Base-by-base conservation (phyloP, 2,113 vertebrate genomes). In the Mustela lutreola region DNA sequence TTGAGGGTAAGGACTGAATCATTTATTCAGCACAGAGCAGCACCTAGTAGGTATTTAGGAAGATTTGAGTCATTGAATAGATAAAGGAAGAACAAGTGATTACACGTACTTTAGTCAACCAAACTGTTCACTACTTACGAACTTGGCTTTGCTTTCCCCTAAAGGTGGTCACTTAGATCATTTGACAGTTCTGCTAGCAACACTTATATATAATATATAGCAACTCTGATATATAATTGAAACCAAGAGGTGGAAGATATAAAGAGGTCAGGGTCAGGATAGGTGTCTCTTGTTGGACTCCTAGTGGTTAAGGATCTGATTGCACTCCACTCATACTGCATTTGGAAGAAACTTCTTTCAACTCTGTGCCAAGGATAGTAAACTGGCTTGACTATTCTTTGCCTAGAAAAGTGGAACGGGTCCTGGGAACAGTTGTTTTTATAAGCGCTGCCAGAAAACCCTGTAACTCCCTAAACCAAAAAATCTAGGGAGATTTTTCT, bases 291-390 rank as follows among this genome's bases (percentile, higher is more conserved):
- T 45, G 7, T 56, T 95, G 26, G 75, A 48, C 36, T 89, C 36
- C 21, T 62, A 36, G 48, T 63, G 83, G 87, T 82, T 67, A 56
- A 84, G 31, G 31, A 63, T 75, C 39, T 80, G 39, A 78, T 62
- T 87, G 33, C 2, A 31, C 14, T 78, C 22, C 45, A 4, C 31
- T 76, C 70, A 58, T 0, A 22, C 22, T 78, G 60, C 39, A 71
- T 81, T 79, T 89, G 24, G 56, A 45, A 81, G 62, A 86, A 96
- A 86, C 14, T 58, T 94, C 58, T 91, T 91, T 91, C 81, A 91
- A 50, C 45, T 93, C 65, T 84, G 14, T 80, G 79, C 36, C 80
- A 78, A 81, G 87, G 76, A 53, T 21, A 62, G 62, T 70, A 56
- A 21, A 94, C 50, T 75, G 53, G 22, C 48, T 97, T 73, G 42